A percentile compares a stretch with the other conserved stretches of the same genome.
phyloP scores from a whole-genome alignment of 2,888 invertebrate species.

The Allolobophora icterica region DNA sequence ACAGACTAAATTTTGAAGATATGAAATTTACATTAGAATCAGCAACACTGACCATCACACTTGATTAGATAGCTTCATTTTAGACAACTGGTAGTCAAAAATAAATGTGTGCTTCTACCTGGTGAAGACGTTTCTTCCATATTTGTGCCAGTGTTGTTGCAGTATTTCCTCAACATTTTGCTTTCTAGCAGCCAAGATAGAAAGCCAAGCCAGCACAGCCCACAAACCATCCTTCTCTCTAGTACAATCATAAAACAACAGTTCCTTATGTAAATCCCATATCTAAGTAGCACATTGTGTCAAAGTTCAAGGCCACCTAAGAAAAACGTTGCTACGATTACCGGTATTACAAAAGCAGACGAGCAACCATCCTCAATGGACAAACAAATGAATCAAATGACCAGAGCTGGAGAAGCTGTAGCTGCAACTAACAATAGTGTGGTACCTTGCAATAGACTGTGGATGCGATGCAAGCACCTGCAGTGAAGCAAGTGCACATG shows the following conservation, averaged over 20 bases:
- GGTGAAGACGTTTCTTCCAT: constrained; percentile 95
- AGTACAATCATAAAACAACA: constrained; percentile 27
- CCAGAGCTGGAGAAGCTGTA: background rate
- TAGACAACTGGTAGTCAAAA: background rate
- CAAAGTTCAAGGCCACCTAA: background rate
- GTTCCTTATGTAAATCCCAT: background rate
- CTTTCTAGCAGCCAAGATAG: constrained; percentile 78
- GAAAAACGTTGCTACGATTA: background rate
- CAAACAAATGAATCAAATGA: background rate
- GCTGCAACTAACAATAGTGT: background rate
- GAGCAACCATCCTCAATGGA: background rate
- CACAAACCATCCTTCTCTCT: constrained; percentile 98
- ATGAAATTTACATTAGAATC: background rate
- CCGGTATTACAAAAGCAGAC: background rate
- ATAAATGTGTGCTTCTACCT: constrained; percentile 70
- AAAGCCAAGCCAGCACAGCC: constrained; percentile 96
- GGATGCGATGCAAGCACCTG: background rate
- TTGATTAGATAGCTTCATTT: background rate
- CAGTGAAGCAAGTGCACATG: background rate
- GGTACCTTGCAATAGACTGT: background rate
- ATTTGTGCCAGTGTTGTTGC: constrained; percentile 86
- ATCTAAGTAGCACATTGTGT: background rate
- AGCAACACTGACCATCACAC: background rate
- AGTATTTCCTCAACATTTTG: constrained; percentile 84
- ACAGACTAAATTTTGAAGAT: background rate